Evolutionary conservation across 2,888 invertebrate species (phyloP), one percentile per base, ranked within the genome.

Genomic region (Sphaerophoria taeniata): DNA sequence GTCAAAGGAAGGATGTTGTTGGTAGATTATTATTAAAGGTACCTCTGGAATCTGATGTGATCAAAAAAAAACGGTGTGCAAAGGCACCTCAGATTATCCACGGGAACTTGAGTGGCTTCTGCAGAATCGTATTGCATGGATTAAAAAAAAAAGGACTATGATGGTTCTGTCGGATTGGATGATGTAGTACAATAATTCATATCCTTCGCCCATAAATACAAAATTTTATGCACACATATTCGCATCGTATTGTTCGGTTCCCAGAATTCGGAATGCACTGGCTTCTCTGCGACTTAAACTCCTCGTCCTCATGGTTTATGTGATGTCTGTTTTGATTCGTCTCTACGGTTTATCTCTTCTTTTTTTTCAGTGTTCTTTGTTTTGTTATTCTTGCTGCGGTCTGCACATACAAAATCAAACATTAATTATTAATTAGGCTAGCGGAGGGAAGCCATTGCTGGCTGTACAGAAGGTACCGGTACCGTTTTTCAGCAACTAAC

Each of bases 391-490:
- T 67, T 39, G n/a, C 11, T 14, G 60, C 72, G 77, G 83, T 75
- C 47, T 73, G 56, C 34, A 72, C 61, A 72, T 45, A 80, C 61
- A 69, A 81, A 75, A 81, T 70, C 81, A 81, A 77, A 76, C 81
- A 85, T 85, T 85, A 85, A 81, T 85, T 81, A 81, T 85, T 85
- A 85, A 85, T 85, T 85, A 85, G 85, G 73, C 53, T 53, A 51
- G 63, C 45, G 60, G 43, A 70, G 56, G 34, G 67, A 71, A 43
- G 71, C 71, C 49, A 39, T 39, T 53, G 61, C 9, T 14, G 33
- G 12, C 11, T 39, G 12, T 12, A 55, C 51, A 69, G 60, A 34
- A 51, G 49, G 31, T 39, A 47, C 12, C 5, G 36, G 4, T 43
- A 51, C 43, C 45, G 61, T 63, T 67, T 1, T 24, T 36, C n/a